Evolutionary conservation across 2,888 invertebrate genomes (phyloP), one percentile per base, ranked within the genome.

Genomic region (Bhutanitis thaidina): DNA sequence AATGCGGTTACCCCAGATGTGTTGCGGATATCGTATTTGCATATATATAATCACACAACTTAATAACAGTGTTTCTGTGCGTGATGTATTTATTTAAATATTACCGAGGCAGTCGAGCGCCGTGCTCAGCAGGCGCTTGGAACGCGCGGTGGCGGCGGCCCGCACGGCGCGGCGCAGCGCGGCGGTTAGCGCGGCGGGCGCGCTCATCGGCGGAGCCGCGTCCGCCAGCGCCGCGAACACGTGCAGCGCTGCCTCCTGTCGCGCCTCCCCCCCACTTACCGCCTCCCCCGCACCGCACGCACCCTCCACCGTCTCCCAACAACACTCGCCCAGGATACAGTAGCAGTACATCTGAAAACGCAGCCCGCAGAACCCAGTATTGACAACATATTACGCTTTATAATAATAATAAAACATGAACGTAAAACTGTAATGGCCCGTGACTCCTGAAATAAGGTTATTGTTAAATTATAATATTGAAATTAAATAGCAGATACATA

Each of bases 311-410:
- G 94, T 91, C 54, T 93, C 88, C 61, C 97, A 84, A 67, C 96
- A 92, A 70, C 92, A 91, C 36, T 93, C 91, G 56, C 94, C 92
- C n/a, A 97, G 83, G 5, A 97, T 93, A 63, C 93, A 93, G 80
- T 94, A 96, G 77, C 97, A 96, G 77, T 97, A 97, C 91, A 95
- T 94, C 94, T 94, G 74, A 13, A 7, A 12, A 8, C 4, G 7
- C 14, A 14, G 27, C 27, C 27, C 27, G 27, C 7, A 8, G 27
- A 3, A 7, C 20, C 3, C 20, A 20, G 20, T 5, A 5, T 20
- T 20, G n/a, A n/a, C n/a, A n/a, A n/a, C n/a, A n/a, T n/a, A n/a
- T n/a, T n/a, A n/a, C n/a, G n/a, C n/a, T n/a, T n/a, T n/a, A n/a
- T n/a, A n/a, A n/a, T n/a, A n/a, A n/a, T n/a, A n/a, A n/a, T n/a